Conservation (phyloP, 2,797 vertebrate genomes). For the Argentina silus region DNA sequence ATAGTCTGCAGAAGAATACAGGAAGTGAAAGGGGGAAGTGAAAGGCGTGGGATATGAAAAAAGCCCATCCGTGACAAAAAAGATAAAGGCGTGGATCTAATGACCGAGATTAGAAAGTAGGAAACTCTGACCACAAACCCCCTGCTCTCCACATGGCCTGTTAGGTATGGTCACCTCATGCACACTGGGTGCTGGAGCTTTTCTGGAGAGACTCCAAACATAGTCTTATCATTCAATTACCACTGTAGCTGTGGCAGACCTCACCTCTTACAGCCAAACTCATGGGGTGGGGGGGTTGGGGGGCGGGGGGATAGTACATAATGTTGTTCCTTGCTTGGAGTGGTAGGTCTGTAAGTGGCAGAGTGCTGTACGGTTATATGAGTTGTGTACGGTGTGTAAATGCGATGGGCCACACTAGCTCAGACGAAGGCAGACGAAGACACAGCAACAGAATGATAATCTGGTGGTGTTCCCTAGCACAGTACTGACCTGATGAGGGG, state of each 20-base stretch:
- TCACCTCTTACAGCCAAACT: too few species aligned
- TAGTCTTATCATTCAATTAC: too few species aligned
- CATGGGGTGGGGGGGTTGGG: too few species aligned
- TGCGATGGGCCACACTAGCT: too few species aligned
- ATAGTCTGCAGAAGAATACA: background rate
- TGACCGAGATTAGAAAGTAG: background rate
- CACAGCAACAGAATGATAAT: background rate
- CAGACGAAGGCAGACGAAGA: too few species aligned
- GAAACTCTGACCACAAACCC: background rate
- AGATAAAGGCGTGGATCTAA: background rate
- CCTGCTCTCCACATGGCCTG: background rate
- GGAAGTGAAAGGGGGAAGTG: background rate
- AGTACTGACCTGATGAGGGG: constrained; percentile 84
- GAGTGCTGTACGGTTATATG: too few species aligned
- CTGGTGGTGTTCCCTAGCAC: background rate
- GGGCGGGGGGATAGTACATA: too few species aligned
- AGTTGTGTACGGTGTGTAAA: too few species aligned
- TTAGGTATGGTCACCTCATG: background rate
- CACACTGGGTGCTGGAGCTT: background rate
- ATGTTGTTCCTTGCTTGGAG: too few species aligned
- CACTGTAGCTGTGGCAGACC: background rate
- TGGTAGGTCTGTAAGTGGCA: too few species aligned
- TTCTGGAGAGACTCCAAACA: background rate
- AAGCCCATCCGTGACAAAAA: background rate
- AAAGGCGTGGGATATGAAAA: background rate